Base-by-base conservation (phyloP, 2,113 vertebrate genomes). In the Labrus mixtus region DNA sequence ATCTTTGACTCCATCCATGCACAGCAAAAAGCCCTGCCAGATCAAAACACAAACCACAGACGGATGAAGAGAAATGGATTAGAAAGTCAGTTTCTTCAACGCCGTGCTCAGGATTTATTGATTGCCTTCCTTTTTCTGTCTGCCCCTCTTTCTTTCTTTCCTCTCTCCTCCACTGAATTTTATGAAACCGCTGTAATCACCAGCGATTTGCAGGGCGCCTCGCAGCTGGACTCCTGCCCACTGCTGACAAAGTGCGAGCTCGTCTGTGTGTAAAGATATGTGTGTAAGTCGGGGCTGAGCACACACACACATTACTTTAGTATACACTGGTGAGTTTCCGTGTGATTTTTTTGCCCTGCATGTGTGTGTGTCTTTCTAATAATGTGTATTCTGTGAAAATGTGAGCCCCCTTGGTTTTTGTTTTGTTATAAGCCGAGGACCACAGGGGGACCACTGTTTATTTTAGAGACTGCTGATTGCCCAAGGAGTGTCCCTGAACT, bases 151-250 rank as follows among this genome's bases (percentile, higher is more conserved):
- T 70, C 50, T 60, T 39, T 20, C 48, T 50, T 50, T 33, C n/a
- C 72, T 61, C 75, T 66, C 53, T 22, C 48, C 78, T 84, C 78
- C 85, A 56, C 83, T 83, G 83, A 82, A 81, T 90, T 89, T 84
- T 61, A 70, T 68, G 70, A 87, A 90, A 82, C 78, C 1, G 69
- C 76, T 76, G 82, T 91, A 92, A 93, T 94, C 88, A 89, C 82
- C 67, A 72, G 83, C 86, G 89, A 90, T 93, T 93, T 90, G 84
- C 84, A 65, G 78, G 82, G 66, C 41, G 51, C 71, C 83, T 74
- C 82, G 0, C 86, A 70, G 89, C 78, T 88, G 89, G 87, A 92
- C 77, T 65, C 78, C 0, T 29, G 68, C 89, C 84, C 61, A 13
- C 68, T 82, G 76, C 82, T 87, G 85, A 80, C 78, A 56, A 66